These are phyloP conservation scores for Chymomyza caudatula DNA, from an alignment of 2,888 invertebrate species.

Conservation along the genomic window DNA sequence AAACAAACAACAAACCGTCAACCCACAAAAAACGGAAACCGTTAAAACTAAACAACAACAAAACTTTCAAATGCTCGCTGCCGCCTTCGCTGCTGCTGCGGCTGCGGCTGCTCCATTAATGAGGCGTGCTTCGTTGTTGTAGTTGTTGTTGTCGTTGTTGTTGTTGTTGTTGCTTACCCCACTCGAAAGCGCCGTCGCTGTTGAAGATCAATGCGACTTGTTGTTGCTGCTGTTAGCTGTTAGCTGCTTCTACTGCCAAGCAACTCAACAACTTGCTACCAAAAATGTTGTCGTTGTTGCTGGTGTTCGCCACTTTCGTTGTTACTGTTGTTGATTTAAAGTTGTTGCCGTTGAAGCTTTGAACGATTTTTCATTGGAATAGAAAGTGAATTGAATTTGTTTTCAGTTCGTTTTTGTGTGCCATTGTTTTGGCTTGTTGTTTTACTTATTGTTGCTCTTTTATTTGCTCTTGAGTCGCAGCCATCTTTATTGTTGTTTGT, in stretches of 20 bases:
- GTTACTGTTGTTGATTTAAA: slow-evolving; percentile 50
- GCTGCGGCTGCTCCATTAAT: slow-evolving; percentile 50
- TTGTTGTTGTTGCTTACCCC: slow-evolving; percentile 32
- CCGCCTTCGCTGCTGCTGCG: slow-evolving; percentile 27
- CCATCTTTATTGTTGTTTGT: slow-evolving; percentile 49
- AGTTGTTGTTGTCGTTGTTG: background rate
- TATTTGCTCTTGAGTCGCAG: slow-evolving; percentile 45
- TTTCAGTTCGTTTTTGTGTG: slow-evolving; percentile 27
- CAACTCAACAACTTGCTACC: slow-evolving; percentile 35
- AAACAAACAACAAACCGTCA: slow-evolving; percentile 49
- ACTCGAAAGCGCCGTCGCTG: slow-evolving; percentile 30
- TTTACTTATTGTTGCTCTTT: slow-evolving; percentile 30
- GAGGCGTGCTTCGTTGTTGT: slow-evolving; percentile 62
- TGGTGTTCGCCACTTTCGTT: slow-evolving; percentile 63
- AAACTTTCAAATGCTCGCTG: slow-evolving; percentile 58
- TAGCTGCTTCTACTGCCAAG: slow-evolving; percentile 44
- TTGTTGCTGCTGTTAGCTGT: background rate
- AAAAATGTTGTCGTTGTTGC: slow-evolving; percentile 37
- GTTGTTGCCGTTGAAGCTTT: slow-evolving; percentile 49
- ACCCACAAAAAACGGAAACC: slow-evolving; percentile 70
- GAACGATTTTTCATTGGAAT: slow-evolving; percentile 71
- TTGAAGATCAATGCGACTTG: slow-evolving; percentile 61
- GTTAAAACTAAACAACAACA: slow-evolving; percentile 52
- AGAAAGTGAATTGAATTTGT: slow-evolving; percentile 71
- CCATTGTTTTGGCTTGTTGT: slow-evolving; percentile 7